Base-by-base conservation (phyloP, 2,888 invertebrate species). In the Villa cingulata region DNA sequence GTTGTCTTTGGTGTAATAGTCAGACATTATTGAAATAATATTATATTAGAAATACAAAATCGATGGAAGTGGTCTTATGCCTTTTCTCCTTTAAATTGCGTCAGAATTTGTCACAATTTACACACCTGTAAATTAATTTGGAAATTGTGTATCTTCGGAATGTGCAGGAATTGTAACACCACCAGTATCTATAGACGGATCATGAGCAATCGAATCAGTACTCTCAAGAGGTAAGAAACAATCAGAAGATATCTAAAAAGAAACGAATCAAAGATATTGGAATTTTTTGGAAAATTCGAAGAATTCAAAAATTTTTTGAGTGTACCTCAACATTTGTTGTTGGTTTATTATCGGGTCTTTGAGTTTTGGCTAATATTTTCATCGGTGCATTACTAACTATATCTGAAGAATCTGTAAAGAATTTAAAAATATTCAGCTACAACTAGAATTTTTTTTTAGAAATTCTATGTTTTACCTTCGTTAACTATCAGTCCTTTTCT, bases 131-230 rank as follows among this genome's bases (percentile, higher is more conserved):
- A n/a, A n/a, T 32, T 5, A 32, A 37, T 59, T 62, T 15, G 66
- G 66, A 54, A 65, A 66, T 48, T 66, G 66, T 10, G 66, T 64
- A 41, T 66, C 66, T 46, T 66, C 66, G 1, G 66, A 62, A 38
- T 62, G 63, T 10, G 65, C 65, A 2, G 66, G 65, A 55, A 67
- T 67, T 4, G 66, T 67, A 0, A 67, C 65, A 4, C 66, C 66
- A 15, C 66, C 66, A 2, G 65, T 66, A 41, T 66, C 65, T 4
- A 65, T 57, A 18, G 65, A 58, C 2, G 63, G 63, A 18, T 66
- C 64, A 51, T 64, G 65, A 6, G 62, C 62, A 46, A 66, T 52
- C 1, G 66, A 66, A 52, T 66, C 66, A 1, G 63, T 59, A 50
- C 65, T 65, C 48, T 66, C 65, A 43, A 65, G 47, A 1, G 64